Conservation (phyloP, 2,797 vertebrate species). For the Capromys pilorides region DNA sequence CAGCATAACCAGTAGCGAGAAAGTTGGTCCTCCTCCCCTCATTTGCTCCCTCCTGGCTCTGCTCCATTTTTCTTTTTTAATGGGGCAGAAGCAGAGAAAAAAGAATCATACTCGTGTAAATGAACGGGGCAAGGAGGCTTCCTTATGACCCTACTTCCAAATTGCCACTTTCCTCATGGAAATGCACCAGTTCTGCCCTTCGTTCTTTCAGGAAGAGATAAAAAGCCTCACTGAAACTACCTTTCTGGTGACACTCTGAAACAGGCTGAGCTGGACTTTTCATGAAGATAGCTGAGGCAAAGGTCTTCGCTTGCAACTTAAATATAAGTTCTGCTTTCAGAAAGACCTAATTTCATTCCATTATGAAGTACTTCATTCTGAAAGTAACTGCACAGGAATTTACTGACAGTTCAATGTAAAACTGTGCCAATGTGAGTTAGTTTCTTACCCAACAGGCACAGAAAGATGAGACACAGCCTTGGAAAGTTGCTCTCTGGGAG, state of each 20-base stretch:
- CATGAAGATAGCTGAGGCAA: neutral
- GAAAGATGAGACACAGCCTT: neutral
- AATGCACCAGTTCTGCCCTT: neutral
- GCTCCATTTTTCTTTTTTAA: neutral
- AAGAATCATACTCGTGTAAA: neutral
- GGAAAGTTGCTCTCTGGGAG: neutral
- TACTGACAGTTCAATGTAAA: neutral
- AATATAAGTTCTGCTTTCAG: neutral
- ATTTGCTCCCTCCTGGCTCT: neutral
- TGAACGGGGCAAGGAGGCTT: neutral
- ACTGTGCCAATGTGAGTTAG: accelerated
- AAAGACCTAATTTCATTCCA: neutral
- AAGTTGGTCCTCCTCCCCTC: neutral
- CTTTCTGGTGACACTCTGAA: neutral
- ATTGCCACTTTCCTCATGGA: neutral
- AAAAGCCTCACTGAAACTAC: neutral
- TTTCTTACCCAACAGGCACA: accelerated
- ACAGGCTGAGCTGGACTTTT: neutral
- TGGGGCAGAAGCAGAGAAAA: neutral
- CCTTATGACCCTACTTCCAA: neutral
- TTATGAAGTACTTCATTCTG: neutral
- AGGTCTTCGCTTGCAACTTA: neutral
- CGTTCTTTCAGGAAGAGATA: neutral
- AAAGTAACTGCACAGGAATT: neutral
- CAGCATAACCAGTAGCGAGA: neutral